Evolutionary conservation across 2,888 invertebrate genomes (phyloP).

Genomic region (Catocala fraxini): DNA sequence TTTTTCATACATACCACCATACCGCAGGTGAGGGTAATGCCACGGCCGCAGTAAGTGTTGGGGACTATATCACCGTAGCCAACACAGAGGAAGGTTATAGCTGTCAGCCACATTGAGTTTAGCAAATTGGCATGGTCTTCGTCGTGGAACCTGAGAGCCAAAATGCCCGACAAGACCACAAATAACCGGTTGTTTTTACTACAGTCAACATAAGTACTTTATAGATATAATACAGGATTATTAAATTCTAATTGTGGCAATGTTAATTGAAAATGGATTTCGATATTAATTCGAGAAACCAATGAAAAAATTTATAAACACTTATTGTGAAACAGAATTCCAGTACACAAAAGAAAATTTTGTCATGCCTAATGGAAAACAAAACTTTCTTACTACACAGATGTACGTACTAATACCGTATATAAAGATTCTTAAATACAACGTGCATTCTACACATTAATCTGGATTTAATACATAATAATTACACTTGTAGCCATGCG

Average conservation of each 20-base stretch:
- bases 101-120: constrained; percentile 99
- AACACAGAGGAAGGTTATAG: constrained; percentile 99
- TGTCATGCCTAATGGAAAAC: constrained; percentile 79
- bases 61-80: constrained; percentile 99
- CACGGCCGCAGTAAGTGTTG: constrained; percentile 99
- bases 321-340: constrained; percentile 46
- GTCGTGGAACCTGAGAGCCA: constrained; percentile 96
- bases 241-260: constrained; percentile 38
- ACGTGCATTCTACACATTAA: constrained; percentile 86
- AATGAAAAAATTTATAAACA: constrained; percentile 29
- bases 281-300: constrained; percentile 17
- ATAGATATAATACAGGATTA: constrained; percentile 28
- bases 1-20: constrained; percentile 96
- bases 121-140: constrained; percentile 99
- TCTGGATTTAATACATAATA: constrained; percentile 74
- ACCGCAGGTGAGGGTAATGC: constrained; percentile 99
- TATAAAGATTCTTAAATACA: constrained; percentile 74
- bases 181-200: constrained; percentile 73
- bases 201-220: constrained; percentile 48
- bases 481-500: constrained; percentile 82
- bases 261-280: constrained; percentile 22
- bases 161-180: constrained; percentile 87
- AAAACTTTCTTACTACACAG: constrained; percentile 76
- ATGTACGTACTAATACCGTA: constrained; percentile 70
- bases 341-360: constrained; percentile 64